Conservation (phyloP, 1,140 invertebrate species). For the Cydia amplana region DNA sequence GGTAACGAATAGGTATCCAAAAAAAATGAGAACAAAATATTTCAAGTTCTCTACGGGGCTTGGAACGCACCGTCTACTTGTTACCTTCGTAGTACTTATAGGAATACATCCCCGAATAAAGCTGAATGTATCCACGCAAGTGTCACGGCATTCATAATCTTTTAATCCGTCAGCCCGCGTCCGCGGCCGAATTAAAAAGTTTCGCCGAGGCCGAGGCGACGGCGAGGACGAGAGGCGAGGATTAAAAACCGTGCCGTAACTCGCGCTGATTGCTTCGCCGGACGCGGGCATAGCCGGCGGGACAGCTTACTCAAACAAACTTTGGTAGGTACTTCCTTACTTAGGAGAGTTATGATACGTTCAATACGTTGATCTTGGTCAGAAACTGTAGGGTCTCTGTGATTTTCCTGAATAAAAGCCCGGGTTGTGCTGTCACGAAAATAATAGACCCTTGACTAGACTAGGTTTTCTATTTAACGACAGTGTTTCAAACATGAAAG, state of each 20-base stretch:
- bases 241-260: slow-evolving; percentile 40
- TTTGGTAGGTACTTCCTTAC: not conserved
- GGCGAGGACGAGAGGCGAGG: slow-evolving; percentile 32
- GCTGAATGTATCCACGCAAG: not conserved
- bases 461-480: too few relatives aligned
- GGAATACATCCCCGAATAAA: not conserved
- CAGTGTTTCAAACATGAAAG: too few relatives aligned
- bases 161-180: slow-evolving; percentile 8
- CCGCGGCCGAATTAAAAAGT: slow-evolving; percentile 43
- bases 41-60: too few relatives aligned
- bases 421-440: too few relatives aligned
- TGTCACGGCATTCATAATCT: slow-evolving; percentile 20
- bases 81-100: not conserved
- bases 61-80: too few relatives aligned
- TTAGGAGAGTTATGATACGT: too few relatives aligned
- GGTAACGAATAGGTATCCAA: not conserved
- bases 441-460: too few relatives aligned
- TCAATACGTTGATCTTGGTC: too few relatives aligned
- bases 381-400: too few relatives aligned
- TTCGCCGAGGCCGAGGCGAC: slow-evolving; percentile 13
- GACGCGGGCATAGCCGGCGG: not conserved
- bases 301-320: not conserved
- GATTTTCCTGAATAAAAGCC: too few relatives aligned
- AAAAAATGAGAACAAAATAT: not conserved
- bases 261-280: slow-evolving; percentile 36